Conservation (phyloP, 1,140 invertebrate species). For the Stegodyphus mimosarum region DNA sequence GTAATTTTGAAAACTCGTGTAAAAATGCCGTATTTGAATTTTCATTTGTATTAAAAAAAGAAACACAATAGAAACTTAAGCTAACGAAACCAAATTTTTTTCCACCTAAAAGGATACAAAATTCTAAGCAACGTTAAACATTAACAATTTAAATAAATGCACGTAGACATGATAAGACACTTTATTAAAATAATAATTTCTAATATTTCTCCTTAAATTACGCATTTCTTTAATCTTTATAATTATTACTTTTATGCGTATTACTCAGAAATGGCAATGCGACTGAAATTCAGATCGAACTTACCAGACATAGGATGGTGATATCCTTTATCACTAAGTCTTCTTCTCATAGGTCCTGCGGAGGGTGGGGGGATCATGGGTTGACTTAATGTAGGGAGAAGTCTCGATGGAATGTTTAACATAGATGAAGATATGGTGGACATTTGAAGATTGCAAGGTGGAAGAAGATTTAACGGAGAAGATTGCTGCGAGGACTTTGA, state of each 20-base stretch:
- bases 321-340: conserved; percentile 63
- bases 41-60: too few species aligned
- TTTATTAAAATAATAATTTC: too few species aligned
- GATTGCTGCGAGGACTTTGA: conserved; percentile 4
- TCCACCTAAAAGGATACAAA: too few species aligned
- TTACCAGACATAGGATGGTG: conserved; percentile 46
- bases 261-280: neutral
- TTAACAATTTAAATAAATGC: too few species aligned
- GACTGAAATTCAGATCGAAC: neutral
- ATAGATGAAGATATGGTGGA: conserved; percentile 18
- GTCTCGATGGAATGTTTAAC: conserved; percentile 42
- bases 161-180: too few species aligned
- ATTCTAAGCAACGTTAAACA: too few species aligned
- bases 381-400: conserved; percentile 40
- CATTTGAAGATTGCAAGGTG: conserved; percentile 26
- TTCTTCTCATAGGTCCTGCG: conserved; percentile 57
- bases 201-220: too few species aligned
- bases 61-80: too few species aligned
- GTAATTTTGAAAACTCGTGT: too few species aligned
- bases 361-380: conserved; percentile 29
- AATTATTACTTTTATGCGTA: neutral
- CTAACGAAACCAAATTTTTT: too few species aligned
- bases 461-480: conserved; percentile 30
- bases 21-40: too few species aligned
- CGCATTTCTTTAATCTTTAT: too few species aligned